Conservation (phyloP, 2,113 vertebrate genomes). For the Merops nubicus region DNA sequence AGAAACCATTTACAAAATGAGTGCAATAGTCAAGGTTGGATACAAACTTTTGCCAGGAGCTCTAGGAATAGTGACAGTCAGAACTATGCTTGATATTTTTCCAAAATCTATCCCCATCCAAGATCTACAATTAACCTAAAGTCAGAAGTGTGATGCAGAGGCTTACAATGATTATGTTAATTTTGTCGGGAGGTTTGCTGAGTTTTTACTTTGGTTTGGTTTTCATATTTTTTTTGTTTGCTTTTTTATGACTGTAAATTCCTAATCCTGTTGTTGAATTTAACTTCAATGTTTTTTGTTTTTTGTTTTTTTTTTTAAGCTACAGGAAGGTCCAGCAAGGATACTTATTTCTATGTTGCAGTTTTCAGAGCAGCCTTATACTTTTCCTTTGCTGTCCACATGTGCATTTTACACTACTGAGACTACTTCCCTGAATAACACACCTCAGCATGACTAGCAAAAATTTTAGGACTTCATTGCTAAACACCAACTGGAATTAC, state of each 20-base stretch:
- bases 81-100: not conserved
- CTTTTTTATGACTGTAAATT: not conserved
- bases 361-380: not conserved
- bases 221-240: not conserved
- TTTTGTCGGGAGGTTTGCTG: rapidly evolving
- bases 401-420: not conserved
- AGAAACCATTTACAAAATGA: not conserved
- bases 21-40: not conserved
- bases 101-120: not conserved
- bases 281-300: not conserved
- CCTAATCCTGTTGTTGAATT: not conserved
- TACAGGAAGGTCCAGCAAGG: not conserved
- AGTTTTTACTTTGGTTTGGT: rapidly evolving
- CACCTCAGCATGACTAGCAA: not conserved
- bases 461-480: not conserved
- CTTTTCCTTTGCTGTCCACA: not conserved
- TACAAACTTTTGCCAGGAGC: not conserved
- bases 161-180: not conserved
- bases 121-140: not conserved
- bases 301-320: not conserved
- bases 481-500: not conserved
- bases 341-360: not conserved
- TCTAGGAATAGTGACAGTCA: not conserved
- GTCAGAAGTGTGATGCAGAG: not conserved
- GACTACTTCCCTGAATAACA: not conserved